Conservation (phyloP, 2,797 vertebrate species). For the Heliangelus exortis region DNA sequence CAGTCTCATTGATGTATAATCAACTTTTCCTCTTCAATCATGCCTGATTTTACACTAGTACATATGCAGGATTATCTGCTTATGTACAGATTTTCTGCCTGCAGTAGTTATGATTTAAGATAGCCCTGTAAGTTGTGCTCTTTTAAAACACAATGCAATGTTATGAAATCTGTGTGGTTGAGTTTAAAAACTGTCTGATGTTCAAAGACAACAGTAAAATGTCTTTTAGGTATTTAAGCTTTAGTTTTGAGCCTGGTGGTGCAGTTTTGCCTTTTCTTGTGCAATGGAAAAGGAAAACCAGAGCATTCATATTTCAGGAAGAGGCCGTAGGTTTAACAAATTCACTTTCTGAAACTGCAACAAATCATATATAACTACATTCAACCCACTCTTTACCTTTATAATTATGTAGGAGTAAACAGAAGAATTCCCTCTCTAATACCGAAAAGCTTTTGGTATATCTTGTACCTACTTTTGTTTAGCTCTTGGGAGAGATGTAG, state of each 20-base stretch:
- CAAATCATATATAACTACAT: background rate
- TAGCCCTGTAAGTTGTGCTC: background rate
- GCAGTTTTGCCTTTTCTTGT: background rate
- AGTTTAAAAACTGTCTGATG: background rate
- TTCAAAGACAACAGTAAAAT: background rate
- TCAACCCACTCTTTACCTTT: background rate
- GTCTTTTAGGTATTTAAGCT: background rate
- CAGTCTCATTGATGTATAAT: background rate
- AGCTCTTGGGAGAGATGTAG: background rate
- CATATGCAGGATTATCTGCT: background rate
- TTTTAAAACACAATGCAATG: background rate
- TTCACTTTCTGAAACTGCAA: constrained; percentile 15
- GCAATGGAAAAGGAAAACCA: background rate
- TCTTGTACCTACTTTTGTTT: background rate
- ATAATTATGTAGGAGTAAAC: background rate
- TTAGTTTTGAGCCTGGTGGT: background rate
- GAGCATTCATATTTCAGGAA: background rate
- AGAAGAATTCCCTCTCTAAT: background rate
- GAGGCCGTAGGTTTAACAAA: background rate
- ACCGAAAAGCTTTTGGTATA: background rate
- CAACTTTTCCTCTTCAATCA: background rate
- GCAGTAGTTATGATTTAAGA: background rate
- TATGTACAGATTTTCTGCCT: background rate
- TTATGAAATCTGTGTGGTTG: background rate
- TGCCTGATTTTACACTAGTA: background rate